These are phyloP conservation scores for Holotrichia oblita DNA, from an alignment of 1,140 invertebrate species.

Conservation along the genomic window DNA sequence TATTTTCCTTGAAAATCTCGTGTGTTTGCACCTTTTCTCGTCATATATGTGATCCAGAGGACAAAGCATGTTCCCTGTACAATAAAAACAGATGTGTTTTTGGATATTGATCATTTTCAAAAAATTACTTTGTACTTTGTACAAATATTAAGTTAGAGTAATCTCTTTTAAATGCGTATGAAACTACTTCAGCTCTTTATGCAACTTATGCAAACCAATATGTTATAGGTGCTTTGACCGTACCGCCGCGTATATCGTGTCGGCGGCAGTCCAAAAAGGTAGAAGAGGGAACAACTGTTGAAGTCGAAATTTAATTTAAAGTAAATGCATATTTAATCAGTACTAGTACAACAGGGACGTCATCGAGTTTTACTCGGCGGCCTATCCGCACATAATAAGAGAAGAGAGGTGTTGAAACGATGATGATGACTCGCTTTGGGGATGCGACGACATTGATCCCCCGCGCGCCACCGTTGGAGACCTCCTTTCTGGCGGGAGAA, in stretches of 20 bases:
- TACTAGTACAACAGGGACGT: slow-evolving; percentile 38
- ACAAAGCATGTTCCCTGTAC: too few relatives aligned
- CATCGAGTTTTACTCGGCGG: background rate
- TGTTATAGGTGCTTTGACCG: too few relatives aligned
- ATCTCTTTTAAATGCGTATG: too few relatives aligned
- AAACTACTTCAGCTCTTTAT: too few relatives aligned
- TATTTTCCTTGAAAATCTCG: too few relatives aligned
- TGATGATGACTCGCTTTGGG: slow-evolving; percentile 19
- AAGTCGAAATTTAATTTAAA: slow-evolving; percentile 41
- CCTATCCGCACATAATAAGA: slow-evolving; percentile 21
- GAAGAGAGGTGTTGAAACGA: background rate
- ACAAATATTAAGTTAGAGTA: too few relatives aligned
- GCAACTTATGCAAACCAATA: too few relatives aligned
- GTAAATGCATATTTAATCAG: slow-evolving; percentile 44
- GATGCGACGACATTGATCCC: background rate
- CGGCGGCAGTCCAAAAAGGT: background rate
- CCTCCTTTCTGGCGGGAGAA: background rate
- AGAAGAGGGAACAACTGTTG: slow-evolving; percentile 8
- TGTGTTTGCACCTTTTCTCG: too few relatives aligned
- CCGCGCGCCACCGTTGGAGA: background rate
- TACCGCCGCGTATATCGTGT: background rate
- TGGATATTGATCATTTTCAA: too few relatives aligned
- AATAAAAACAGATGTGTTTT: too few relatives aligned
- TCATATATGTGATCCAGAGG: too few relatives aligned
- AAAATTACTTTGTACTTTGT: too few relatives aligned